A percentile compares a stretch with the other conserved stretches of the same genome.
These are phyloP conservation scores for Orientallactaga bullata DNA, from an alignment of 2,113 vertebrate species.

Conservation along the genomic window DNA sequence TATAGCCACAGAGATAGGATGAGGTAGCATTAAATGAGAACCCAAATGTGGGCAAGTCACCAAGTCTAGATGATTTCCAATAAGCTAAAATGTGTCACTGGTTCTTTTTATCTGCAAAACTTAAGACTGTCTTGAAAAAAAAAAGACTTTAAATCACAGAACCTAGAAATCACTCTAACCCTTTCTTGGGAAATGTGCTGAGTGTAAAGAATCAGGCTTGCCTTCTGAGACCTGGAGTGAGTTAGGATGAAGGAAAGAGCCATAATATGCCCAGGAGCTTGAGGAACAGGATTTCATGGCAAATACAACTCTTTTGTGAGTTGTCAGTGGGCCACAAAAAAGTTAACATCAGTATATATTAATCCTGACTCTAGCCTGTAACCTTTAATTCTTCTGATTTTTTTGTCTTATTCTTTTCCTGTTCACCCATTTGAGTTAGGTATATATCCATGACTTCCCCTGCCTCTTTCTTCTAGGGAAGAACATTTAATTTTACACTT, in stretches of 20 bases:
- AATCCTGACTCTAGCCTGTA: not conserved
- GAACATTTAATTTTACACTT: not conserved
- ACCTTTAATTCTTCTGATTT: not conserved
- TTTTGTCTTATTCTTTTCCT: no score
- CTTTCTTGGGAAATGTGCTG: not conserved
- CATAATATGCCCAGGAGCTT: not conserved
- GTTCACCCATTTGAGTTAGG: not conserved
- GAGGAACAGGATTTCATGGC: not conserved
- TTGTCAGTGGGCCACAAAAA: not conserved
- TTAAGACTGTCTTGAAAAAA: no score
- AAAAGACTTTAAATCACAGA: not conserved
- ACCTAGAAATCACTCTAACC: not conserved
- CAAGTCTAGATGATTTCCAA: not conserved
- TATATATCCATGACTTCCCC: not conserved
- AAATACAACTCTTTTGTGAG: not conserved
- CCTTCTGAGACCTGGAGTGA: not conserved
- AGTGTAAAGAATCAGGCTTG: not conserved
- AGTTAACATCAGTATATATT: not conserved
- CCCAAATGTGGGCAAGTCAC: not conserved
- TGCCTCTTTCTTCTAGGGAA: not conserved
- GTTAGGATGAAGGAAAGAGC: not conserved
- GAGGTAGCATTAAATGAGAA: not conserved
- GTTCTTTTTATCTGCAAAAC: not conserved
- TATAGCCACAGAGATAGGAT: not conserved
- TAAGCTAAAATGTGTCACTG: not conserved